A percentile compares a stretch with the other conserved stretches of the same genome.
Conservation (phyloP, 1,140 invertebrate genomes). For the Drosophila tani region DNA sequence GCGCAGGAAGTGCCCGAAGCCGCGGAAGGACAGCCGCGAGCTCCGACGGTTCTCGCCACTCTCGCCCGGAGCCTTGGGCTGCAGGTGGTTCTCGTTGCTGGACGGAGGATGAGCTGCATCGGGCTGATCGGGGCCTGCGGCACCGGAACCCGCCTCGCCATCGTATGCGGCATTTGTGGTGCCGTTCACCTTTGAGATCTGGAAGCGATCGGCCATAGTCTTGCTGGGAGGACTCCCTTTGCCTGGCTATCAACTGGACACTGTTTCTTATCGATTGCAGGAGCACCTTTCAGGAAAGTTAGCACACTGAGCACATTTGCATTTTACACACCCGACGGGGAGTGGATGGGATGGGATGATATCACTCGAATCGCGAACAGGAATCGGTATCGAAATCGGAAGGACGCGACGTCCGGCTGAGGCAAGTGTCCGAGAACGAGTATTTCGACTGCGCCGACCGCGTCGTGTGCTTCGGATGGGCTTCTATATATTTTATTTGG, state of each 20-base stretch:
- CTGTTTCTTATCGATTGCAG: conserved; percentile 24
- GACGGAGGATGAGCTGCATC: conserved; percentile 35
- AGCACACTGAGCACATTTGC: conserved; percentile 25
- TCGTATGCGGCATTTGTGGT: conserved; percentile 66
- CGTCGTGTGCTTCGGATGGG: conserved; percentile 11
- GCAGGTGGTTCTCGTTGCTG: conserved; percentile 61
- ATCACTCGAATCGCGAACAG: conserved; percentile 30
- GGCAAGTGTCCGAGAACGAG: conserved; percentile 26
- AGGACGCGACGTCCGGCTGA: conserved; percentile 31
- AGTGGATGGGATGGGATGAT: conserved; percentile 21
- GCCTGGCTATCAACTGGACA: conserved; percentile 2
- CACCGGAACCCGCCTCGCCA: conserved; percentile 25
- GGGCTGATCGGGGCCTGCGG: conserved; percentile 21
- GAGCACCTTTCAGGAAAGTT: conserved; percentile 14
- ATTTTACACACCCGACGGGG: conserved; percentile 33
- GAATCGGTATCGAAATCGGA: neutral
- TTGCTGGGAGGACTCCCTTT: conserved; percentile 17
- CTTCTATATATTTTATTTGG: conserved; percentile 15
- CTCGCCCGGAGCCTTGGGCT: conserved; percentile 58
- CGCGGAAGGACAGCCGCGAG: conserved; percentile 70
- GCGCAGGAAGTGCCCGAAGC: conserved; percentile 74
- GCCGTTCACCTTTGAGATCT: conserved; percentile 77
- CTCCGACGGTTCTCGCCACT: conserved; percentile 58
- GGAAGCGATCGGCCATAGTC: conserved; percentile 73
- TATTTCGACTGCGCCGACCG: conserved; percentile 17